These are phyloP conservation scores for Pangasianodon hypophthalmus DNA, from an alignment of 2,113 vertebrate species.

Conservation along the genomic window DNA sequence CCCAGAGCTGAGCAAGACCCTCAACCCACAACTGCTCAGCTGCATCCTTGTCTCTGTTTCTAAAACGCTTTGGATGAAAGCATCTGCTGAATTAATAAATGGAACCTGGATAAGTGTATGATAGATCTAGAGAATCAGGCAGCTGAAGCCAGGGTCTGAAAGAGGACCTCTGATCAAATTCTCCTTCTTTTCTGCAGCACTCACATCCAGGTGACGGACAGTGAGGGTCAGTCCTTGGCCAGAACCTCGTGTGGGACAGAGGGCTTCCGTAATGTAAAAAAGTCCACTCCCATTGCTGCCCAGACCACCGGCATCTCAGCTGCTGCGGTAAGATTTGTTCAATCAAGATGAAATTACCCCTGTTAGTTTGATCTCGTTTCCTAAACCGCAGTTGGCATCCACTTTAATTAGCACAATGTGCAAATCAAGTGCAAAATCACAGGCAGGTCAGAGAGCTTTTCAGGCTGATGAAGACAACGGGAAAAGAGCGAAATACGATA, in stretches of 20 bases:
- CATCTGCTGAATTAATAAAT: background rate
- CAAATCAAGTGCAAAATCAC: background rate
- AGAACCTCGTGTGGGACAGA: slow-evolving; percentile 87
- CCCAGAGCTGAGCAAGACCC: background rate
- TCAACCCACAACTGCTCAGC: background rate
- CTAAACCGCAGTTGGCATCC: background rate
- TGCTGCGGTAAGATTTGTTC: slow-evolving; percentile 75
- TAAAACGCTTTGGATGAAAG: background rate
- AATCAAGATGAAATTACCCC: background rate
- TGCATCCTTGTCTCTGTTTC: background rate
- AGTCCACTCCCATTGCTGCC: slow-evolving; percentile 85
- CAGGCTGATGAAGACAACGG: background rate
- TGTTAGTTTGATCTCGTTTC: background rate
- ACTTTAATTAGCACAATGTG: background rate
- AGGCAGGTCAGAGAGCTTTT: background rate
- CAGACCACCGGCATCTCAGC: slow-evolving; percentile 88
- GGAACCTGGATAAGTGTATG: background rate
- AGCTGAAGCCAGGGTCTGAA: background rate
- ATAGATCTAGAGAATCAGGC: background rate
- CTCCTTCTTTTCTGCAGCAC: slow-evolving; percentile 73
- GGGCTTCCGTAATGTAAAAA: slow-evolving; percentile 91
- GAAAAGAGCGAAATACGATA: background rate
- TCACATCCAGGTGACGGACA: slow-evolving; percentile 84
- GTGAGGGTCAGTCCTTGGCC: slow-evolving; percentile 70
- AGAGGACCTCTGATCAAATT: background rate